phyloP scores from a whole-genome alignment of 1,140 invertebrate species.

The Magallana gigas region DNA sequence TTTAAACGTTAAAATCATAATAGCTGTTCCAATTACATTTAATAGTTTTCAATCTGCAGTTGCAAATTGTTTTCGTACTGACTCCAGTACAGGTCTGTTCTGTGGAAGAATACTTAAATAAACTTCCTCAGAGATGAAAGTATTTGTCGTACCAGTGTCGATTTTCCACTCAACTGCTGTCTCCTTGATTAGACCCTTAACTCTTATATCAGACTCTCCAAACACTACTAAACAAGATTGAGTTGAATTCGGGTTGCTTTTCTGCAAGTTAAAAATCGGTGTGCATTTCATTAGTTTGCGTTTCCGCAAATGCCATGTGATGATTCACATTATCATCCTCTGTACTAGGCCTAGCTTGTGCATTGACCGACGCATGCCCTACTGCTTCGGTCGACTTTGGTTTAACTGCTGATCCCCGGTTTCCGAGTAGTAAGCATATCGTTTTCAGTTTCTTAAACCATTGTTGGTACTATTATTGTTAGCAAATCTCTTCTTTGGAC shows the following conservation, averaged over 20 bases:
- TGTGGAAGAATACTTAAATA: not conserved
- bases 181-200: not conserved
- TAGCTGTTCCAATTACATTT: too few species aligned
- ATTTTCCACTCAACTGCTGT: not conserved
- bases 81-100: not conserved
- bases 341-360: too few species aligned
- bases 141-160: not conserved
- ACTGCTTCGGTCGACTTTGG: not conserved
- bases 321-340: too few species aligned
- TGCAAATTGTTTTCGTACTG: not conserved
- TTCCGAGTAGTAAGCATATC: not conserved
- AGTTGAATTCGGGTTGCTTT: not conserved
- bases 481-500: not conserved
- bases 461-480: not conserved
- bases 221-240: not conserved
- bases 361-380: not conserved
- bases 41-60: too few species aligned
- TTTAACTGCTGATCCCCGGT: constrained; percentile 2
- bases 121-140: not conserved
- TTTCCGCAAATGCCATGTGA: too few species aligned
- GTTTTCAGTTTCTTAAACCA: not conserved
- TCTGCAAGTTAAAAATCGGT: not conserved
- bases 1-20: too few species aligned
- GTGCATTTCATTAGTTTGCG: too few species aligned
- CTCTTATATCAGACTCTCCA: not conserved